phyloP scores from a whole-genome alignment of 2,113 vertebrate genomes.

The Scomber colias region DNA sequence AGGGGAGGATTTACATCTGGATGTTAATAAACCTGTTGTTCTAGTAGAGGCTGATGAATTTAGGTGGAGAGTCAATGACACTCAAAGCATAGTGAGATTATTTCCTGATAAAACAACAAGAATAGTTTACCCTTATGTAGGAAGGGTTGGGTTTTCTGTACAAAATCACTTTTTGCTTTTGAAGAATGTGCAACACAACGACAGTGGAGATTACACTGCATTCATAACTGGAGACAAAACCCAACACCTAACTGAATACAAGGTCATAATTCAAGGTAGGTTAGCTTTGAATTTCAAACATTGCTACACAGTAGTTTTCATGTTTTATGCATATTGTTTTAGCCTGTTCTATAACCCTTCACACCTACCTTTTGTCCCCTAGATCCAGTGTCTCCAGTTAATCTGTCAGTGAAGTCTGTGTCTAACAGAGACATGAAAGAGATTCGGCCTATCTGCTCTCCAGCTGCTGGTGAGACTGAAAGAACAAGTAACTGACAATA shows the following conservation, averaged over 20 bases:
- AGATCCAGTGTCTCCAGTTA: conserved; percentile 17
- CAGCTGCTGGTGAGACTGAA: too few relatives aligned
- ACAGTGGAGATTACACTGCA: conserved; percentile 18
- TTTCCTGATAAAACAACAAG: accelerated
- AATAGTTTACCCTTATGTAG: accelerated
- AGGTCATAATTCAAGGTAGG: conserved; percentile 29
- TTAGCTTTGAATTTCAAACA: background rate
- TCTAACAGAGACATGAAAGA: accelerated
- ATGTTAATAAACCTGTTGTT: background rate
- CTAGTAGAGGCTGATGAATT: accelerated
- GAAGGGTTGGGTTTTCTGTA: background rate
- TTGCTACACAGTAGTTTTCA: too few relatives aligned
- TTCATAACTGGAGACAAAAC: accelerated
- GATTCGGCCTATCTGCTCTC: too few relatives aligned
- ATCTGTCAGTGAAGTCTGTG: background rate
- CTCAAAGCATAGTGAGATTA: background rate
- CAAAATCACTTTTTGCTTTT: conserved; percentile 4
- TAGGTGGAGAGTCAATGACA: background rate
- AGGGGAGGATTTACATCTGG: background rate
- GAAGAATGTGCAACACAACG: background rate
- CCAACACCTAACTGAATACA: background rate
- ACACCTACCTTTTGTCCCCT: background rate
- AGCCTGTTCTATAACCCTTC: background rate
- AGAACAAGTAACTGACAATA: too few relatives aligned
- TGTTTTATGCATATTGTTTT: too few relatives aligned